Base-by-base conservation (phyloP, 2,113 vertebrate species). In the Cyphomyrus discorhynchus region DNA sequence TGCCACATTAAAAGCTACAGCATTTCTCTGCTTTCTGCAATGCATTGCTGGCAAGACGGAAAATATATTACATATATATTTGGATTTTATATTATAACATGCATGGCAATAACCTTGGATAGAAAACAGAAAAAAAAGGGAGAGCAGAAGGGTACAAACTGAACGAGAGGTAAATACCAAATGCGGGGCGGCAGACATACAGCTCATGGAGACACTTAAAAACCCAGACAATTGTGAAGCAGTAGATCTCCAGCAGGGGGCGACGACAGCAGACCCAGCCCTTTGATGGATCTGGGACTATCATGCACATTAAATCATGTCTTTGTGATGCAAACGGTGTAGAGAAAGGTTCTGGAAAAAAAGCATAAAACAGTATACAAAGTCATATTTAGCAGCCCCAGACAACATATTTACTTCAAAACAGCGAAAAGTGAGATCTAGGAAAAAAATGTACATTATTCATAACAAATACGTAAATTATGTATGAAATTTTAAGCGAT, bases 251-350 rank as follows among this genome's bases (percentile, higher is more conserved):
- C 85, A 53, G 85, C 27, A 53, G 85, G 85, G 82, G 85, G 47
- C 85, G 85, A 52, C 47, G 85, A 53, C 85, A 56, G 85, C 50
- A 35, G 47, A 27, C 27, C 50, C 47, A 31, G 85, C 27, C 50
- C 85, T 87, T 35, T 21, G 85, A 35, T 52, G 50, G 49, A 10
- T 53, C 47, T 52, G 47, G 47, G 31, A 31, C 27, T 86, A 86
- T 53, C 85, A 87, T 39, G 85, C 85, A 87, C 49, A 35, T 87
- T 87, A 87, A 35, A 87, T 87, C 85, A 87, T 87, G 85, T 87
- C 85, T 87, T 87, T 87, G 50, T 52, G 85, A 52, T 87, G 85
- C 85, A 87, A 87, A 56, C 85, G 85, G 31, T 87, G 85, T 42
- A 87, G 85, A 53, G 85, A 35, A 53, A 87, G 85, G 49, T 87